These are phyloP conservation scores for Actinernus sp. DNA, from an alignment of 92 coral and sea anemone genomes.

Conservation along the genomic window DNA sequence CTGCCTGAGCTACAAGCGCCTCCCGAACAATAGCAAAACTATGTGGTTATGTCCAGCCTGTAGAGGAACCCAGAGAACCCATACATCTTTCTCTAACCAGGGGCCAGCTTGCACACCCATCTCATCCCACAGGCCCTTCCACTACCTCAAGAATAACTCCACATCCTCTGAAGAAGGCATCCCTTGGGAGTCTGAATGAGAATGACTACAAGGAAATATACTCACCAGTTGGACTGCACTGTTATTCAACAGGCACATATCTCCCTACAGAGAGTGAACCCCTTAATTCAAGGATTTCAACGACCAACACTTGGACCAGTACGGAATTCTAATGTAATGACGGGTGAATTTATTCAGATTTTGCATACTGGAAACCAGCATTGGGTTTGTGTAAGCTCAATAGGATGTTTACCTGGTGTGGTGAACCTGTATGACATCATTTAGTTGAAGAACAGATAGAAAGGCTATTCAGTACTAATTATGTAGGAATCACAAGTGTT, in stretches of 20 bases:
- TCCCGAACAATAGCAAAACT: constrained; percentile 15
- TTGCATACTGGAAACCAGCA: constrained; percentile 35
- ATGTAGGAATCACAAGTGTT: not conserved
- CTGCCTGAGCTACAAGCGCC: constrained; percentile 19
- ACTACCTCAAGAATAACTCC: too few species aligned
- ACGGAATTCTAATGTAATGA: constrained; percentile 31
- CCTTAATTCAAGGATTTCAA: constrained; percentile 44
- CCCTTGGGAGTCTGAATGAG: too few species aligned
- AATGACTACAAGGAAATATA: too few species aligned
- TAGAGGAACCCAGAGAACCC: too few species aligned
- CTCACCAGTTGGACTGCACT: too few species aligned
- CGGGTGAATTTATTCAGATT: constrained; percentile 52
- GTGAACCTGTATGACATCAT: constrained; percentile 50
- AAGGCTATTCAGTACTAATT: not conserved
- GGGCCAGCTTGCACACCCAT: too few species aligned
- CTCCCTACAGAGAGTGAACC: constrained; percentile 35
- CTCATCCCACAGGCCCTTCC: too few species aligned
- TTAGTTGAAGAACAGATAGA: not conserved
- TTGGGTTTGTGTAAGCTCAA: constrained; percentile 53
- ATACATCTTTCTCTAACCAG: too few species aligned
- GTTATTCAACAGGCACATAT: constrained; percentile 55
- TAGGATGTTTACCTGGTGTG: constrained; percentile 25
- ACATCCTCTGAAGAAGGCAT: too few species aligned
- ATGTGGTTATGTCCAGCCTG: constrained; percentile 5
- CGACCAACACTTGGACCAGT: constrained; percentile 43